Conservation (phyloP, 1,140 invertebrate genomes). For the Drosophila mauritiana region DNA sequence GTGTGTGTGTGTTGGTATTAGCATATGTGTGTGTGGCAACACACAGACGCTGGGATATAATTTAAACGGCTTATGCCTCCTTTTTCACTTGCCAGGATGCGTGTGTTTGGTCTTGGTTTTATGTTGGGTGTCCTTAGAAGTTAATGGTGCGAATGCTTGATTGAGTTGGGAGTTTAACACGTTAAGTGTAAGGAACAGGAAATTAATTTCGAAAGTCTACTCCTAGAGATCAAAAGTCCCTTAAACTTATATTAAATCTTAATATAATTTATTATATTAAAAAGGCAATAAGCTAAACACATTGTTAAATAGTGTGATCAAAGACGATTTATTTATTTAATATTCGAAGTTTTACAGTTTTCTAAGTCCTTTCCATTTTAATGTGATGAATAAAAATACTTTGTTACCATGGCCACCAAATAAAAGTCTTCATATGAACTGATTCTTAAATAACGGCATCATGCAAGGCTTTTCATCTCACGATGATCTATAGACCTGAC, state of each 20-base stretch:
- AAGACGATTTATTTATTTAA: no score
- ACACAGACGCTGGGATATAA: slow-evolving; percentile 15
- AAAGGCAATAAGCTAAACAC: no score
- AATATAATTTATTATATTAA: no score
- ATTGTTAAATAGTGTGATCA: no score
- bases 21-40: slow-evolving; percentile 1
- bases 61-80: slow-evolving; percentile 12
- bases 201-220: background rate
- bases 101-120: slow-evolving; percentile 10
- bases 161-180: background rate
- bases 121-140: slow-evolving; percentile 42
- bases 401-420: no score
- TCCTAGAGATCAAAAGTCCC: no score
- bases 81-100: slow-evolving; percentile 12
- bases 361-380: no score
- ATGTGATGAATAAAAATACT: no score
- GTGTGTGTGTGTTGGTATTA: slow-evolving; percentile 3
- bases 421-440: background rate
- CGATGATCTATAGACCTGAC: slow-evolving; percentile 37
- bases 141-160: slow-evolving; percentile 17
- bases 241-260: no score
- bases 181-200: background rate
- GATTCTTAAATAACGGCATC: background rate
- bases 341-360: no score
- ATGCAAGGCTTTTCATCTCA: slow-evolving; percentile 8